Percentiles rank a stretch among this genome's conserved stretches.
Conservation (phyloP, 2,888 invertebrate species). For the Plebejus anna region DNA sequence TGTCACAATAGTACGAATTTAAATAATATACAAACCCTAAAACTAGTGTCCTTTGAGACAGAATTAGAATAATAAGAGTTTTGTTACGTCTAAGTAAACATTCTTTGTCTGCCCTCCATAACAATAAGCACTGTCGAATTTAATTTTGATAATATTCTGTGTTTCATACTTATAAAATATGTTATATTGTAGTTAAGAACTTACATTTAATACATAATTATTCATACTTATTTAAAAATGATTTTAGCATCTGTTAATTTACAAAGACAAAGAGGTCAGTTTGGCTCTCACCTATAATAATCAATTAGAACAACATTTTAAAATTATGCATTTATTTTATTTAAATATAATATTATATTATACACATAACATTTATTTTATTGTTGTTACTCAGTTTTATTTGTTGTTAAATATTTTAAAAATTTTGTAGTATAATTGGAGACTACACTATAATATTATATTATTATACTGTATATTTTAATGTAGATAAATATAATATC, state of each 20-base stretch:
- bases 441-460: too few relatives aligned
- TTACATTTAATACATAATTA: not conserved
- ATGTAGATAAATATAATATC: not conserved
- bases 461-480: not conserved
- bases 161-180: not conserved
- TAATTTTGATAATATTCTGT: slow-evolving; percentile 4
- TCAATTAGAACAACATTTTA: not conserved
- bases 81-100: not conserved
- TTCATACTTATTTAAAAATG: not conserved
- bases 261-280: not conserved
- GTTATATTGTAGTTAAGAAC: not conserved
- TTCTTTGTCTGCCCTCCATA: not conserved
- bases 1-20: not conserved
- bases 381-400: not conserved
- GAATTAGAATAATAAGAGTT: not conserved
- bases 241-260: not conserved
- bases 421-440: not conserved
- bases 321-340: slow-evolving; percentile 7
- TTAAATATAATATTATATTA: not conserved
- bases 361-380: not conserved
- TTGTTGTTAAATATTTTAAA: not conserved
- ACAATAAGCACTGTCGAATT: not conserved
- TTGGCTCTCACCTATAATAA: not conserved
- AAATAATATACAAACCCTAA: not conserved
- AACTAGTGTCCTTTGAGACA: not conserved